Conservation (phyloP, 1,140 invertebrate species). For the Aphaenogaster ashmeadi region DNA sequence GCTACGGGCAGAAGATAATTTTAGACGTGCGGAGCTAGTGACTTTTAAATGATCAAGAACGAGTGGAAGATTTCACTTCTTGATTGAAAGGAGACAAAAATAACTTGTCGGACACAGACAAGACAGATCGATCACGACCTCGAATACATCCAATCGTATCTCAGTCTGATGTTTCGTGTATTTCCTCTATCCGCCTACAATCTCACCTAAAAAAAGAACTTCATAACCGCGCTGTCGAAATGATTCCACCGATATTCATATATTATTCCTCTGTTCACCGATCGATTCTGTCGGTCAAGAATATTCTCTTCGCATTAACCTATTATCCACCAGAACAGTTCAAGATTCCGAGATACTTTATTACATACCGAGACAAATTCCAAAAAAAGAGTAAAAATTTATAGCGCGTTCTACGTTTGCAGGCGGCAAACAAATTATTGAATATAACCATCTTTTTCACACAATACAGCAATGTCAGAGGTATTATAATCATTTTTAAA, state of each 20-base stretch:
- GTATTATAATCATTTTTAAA: not conserved
- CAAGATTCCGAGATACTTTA: slow-evolving; percentile 12
- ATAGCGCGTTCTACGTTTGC: not conserved
- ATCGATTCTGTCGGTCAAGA: slow-evolving; percentile 35
- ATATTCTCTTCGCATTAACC: slow-evolving; percentile 44
- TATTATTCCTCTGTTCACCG: slow-evolving; percentile 28
- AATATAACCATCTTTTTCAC: not conserved
- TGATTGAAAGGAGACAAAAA: slow-evolving; percentile 29
- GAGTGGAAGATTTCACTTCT: slow-evolving; percentile 22
- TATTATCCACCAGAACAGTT: slow-evolving; percentile 10
- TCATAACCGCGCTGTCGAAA: slow-evolving; percentile 27
- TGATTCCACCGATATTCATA: slow-evolving; percentile 14
- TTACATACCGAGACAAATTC: not conserved
- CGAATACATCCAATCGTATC: slow-evolving; percentile 20
- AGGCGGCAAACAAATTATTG: not conserved
- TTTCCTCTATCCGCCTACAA: slow-evolving; percentile 31
- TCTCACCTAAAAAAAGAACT: slow-evolving; percentile 29
- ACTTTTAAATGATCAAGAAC: slow-evolving; percentile 36
- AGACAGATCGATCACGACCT: slow-evolving; percentile 63
- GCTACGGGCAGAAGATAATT: not conserved
- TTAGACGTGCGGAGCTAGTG: not conserved
- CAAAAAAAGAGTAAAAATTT: slow-evolving; percentile 4
- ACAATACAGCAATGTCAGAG: not conserved
- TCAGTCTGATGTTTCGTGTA: slow-evolving; percentile 5
- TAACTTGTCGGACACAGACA: slow-evolving; percentile 13